Percentiles rank a stretch among this genome's conserved stretches.
Conservation (phyloP, 2,797 vertebrate genomes). For the Sebastes steindachneri region DNA sequence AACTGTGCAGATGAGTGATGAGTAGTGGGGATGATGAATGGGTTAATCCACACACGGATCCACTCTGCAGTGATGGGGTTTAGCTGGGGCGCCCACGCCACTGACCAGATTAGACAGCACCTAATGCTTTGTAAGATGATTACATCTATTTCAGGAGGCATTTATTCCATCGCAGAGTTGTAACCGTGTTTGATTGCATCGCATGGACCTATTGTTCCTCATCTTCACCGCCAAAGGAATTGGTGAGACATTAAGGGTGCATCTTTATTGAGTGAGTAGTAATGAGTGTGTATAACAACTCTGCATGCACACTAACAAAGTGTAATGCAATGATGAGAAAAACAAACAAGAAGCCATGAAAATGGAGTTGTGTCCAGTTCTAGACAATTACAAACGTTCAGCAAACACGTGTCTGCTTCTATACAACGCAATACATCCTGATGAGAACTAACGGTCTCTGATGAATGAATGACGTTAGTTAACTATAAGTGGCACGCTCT, state of each 20-base stretch:
- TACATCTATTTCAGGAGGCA: slow-evolving; percentile 91
- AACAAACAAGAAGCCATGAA: not conserved
- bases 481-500: not conserved
- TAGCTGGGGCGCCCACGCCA: slow-evolving; percentile 56
- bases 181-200: slow-evolving; percentile 76
- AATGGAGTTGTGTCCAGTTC: not conserved
- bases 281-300: not conserved
- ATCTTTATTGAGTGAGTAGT: not conserved
- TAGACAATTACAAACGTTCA: not conserved
- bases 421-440: not conserved
- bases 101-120: slow-evolving; percentile 86
- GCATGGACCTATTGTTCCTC: slow-evolving; percentile 21
- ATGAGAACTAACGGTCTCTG: not conserved
- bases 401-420: not conserved
- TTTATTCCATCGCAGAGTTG: slow-evolving; percentile 84
- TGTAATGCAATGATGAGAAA: not conserved
- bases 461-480: not conserved
- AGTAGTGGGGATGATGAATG: slow-evolving; percentile 50
- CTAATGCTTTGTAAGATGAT: slow-evolving; percentile 90
- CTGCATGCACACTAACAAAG: not conserved
- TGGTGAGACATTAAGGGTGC: not conserved
- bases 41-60: slow-evolving; percentile 72
- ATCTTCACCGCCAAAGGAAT: not conserved
- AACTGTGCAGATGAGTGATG: slow-evolving; percentile 33
- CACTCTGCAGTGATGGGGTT: slow-evolving; percentile 68